Base-by-base conservation (phyloP, 2,797 vertebrate genomes). In the Danio kyathit region DNA sequence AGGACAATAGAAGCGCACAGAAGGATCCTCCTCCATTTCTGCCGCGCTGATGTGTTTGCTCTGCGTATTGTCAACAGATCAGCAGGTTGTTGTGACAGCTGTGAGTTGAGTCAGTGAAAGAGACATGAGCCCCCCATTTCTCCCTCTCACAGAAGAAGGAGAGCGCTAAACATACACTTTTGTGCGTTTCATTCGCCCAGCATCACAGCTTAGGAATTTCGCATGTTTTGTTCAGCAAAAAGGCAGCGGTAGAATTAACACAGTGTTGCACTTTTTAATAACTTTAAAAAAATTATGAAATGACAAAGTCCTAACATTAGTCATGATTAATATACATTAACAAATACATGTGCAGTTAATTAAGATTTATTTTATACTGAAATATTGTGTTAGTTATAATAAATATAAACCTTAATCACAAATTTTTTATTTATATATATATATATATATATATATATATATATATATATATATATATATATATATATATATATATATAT, bases 61-160 rank as follows among this genome's bases (percentile, higher is more conserved):
- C 81, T 87, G 84, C 80, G 59, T 59, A 60, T 76, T 84, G 82
- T 89, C 86, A 83, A 85, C 87, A 89, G 84, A 85, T 80, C 86
- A 85, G 83, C 82, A 85, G 83, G 86, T 76, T 85, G 79, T 84
- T 83, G 77, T 82, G 81, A 88, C 88, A 90, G 87, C 86, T 89
- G 86, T 72, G 81, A 76, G 65, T 60, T 75, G 63, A 16, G 44
- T 38, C 43, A 71, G 49, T 64, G 64, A 71, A 81, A 65, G 82
- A 5, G 8, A 59, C 43, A 3, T 38, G 71, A 17, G 14, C 21
- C 60, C 12, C 64, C 65, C 29, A 29, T 13, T 12, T 54, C 65
- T 40, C 66, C 48, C 52, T 71, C 49, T 13, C 67, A 41, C 10
- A 71, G 49, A 71, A 71, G 13, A 54, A 17, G 67, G 49, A 70